Evolutionary conservation across 2,888 invertebrate genomes (phyloP).

Genomic region (Metopia argyrocephala): DNA sequence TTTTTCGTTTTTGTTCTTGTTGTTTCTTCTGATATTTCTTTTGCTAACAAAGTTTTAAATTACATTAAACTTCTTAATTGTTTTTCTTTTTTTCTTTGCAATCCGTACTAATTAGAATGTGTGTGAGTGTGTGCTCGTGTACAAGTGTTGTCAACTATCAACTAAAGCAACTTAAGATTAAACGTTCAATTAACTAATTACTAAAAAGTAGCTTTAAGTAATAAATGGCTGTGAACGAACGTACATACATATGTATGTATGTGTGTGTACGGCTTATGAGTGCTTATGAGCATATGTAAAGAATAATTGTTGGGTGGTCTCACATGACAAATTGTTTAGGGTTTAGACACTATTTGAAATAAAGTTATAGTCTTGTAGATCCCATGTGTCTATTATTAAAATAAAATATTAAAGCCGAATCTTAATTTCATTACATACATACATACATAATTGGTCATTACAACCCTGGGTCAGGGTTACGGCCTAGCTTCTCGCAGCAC

Average conservation of each 20-base stretch:
- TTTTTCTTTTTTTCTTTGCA: constrained; percentile 31
- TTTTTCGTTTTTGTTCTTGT: neutral
- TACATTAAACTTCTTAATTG: too few species aligned
- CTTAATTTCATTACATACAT: too few species aligned
- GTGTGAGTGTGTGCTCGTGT: neutral
- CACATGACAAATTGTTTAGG: neutral
- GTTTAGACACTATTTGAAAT: too few species aligned
- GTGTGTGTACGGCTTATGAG: too few species aligned
- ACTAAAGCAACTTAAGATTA: constrained; percentile 35
- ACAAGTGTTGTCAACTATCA: too few species aligned
- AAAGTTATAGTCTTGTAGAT: too few species aligned
- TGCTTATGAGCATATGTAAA: too few species aligned
- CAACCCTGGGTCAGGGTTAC: too few species aligned
- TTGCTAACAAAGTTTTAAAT: constrained; percentile 11
- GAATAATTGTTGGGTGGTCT: constrained; percentile 34
- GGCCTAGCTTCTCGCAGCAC: too few species aligned
- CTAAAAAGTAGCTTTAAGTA: constrained; percentile 37
- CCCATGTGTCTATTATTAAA: too few species aligned
- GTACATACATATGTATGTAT: constrained; percentile 1
- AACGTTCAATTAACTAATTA: constrained; percentile 40
- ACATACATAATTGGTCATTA: too few species aligned
- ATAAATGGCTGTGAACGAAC: constrained; percentile 19
- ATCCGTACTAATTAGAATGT: constrained; percentile 21
- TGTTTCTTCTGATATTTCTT: neutral
- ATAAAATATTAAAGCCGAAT: too few species aligned